Evolutionary conservation across 1,140 invertebrate species (phyloP).

Genomic region (Solenopsis fugax): DNA sequence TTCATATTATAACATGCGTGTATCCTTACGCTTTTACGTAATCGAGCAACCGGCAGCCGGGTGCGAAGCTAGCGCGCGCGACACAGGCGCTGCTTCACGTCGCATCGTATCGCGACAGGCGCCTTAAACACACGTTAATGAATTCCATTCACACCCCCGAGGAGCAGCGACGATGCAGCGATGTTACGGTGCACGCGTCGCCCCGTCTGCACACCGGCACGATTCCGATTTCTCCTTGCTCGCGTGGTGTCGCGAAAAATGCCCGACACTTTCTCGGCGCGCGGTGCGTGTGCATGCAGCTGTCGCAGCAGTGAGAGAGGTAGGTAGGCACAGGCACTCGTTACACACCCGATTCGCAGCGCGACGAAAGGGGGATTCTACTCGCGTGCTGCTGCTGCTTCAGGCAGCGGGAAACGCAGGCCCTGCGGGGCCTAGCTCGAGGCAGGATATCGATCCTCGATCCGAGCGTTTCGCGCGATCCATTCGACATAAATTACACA

Average conservation of each 20-base stretch:
- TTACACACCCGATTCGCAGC: conserved; percentile 56
- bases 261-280: conserved; percentile 72
- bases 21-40: conserved; percentile 14
- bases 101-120: not conserved
- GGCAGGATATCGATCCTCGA: not conserved
- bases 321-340: conserved; percentile 56
- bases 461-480: not conserved
- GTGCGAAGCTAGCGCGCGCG: conserved; percentile 19
- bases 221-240: conserved; percentile 72
- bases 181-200: conserved; percentile 14
- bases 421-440: not conserved
- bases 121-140: conserved; percentile 42
- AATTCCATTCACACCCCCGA: conserved; percentile 50
- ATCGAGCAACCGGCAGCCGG: conserved; percentile 9
- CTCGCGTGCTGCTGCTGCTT: not conserved
- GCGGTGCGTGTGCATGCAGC: conserved; percentile 64
- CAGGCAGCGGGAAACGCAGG: not conserved
- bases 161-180: not conserved
- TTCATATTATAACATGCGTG: not conserved
- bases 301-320: conserved; percentile 40
- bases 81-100: not conserved
- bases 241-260: conserved; percentile 70
- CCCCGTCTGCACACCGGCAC: not conserved
- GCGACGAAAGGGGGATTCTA: conserved; percentile 24
- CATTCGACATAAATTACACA: not conserved